A percentile compares a stretch with the other conserved stretches of the same genome.
Conservation (phyloP, 2,888 invertebrate genomes). For the Pristionchus arcanus region DNA sequence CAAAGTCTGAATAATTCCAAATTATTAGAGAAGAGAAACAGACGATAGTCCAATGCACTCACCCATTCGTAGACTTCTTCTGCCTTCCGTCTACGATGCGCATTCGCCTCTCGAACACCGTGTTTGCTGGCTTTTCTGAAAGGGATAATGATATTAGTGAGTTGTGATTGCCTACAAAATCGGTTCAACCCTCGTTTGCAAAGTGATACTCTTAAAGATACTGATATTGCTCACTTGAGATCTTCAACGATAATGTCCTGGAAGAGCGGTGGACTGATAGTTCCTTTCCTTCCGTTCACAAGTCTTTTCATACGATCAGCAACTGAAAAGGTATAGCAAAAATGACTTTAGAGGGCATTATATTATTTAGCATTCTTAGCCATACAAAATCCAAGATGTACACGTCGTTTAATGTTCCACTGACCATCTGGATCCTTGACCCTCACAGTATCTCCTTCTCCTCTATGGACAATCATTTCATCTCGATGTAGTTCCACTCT, state of each 20-base stretch:
- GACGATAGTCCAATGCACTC: background rate
- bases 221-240: slow-evolving; percentile 11
- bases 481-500: slow-evolving; percentile 6
- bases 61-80: slow-evolving; percentile 49
- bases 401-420: background rate
- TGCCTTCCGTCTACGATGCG: slow-evolving; percentile 6
- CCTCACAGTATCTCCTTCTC: slow-evolving; percentile 1
- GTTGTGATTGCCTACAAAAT: background rate
- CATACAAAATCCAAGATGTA: too few species aligned
- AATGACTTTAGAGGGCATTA: background rate
- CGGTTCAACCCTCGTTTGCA: background rate
- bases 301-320: slow-evolving; percentile 16
- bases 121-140: slow-evolving; percentile 43
- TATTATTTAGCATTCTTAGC: too few species aligned
- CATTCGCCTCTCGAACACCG: slow-evolving; percentile 37
- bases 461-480: slow-evolving; percentile 11
- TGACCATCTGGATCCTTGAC: slow-evolving; percentile 18
- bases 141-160: background rate
- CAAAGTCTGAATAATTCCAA: background rate
- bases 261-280: slow-evolving; percentile 18
- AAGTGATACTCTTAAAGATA: background rate
- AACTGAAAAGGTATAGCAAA: background rate
- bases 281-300: slow-evolving; percentile 6
- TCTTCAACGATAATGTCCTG: slow-evolving; percentile 43
- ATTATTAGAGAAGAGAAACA: background rate